These are phyloP conservation scores for Heliconius congener DNA, from an alignment of 1,140 invertebrate species.

Conservation along the genomic window DNA sequence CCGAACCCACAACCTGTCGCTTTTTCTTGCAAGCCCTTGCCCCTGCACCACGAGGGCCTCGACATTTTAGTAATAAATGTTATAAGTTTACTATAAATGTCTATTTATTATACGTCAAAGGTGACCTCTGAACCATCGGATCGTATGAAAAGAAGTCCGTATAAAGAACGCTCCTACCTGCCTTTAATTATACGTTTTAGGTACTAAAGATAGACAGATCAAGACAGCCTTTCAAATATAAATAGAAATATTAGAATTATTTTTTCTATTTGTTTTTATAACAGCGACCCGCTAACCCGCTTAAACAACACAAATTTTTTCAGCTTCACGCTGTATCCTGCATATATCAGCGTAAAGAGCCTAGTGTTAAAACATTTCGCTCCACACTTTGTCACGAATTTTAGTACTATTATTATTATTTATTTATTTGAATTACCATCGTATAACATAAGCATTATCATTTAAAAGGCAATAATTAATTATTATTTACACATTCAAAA, in stretches of 20 bases:
- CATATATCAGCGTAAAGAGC: not conserved
- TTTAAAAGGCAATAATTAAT: no score
- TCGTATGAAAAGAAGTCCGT: not conserved
- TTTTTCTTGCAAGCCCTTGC: no score
- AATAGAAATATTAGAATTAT: not conserved
- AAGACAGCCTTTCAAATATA: not conserved
- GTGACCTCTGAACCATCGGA: not conserved
- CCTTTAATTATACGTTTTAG: conserved; percentile 10
- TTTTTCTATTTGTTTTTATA: not conserved
- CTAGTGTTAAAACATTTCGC: not conserved
- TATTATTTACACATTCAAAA: no score
- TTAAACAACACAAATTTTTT: not conserved
- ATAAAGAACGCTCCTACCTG: conserved; percentile 6
- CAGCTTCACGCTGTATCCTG: not conserved
- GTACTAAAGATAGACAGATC: not conserved
- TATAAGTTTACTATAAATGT: not conserved
- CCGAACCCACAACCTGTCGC: no score
- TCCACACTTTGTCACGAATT: no score
- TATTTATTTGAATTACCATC: no score
- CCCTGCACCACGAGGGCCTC: no score
- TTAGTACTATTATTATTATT: no score
- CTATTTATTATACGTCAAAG: not conserved
- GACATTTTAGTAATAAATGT: no score
- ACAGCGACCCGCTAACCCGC: no score
- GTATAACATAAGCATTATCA: no score